Percentiles rank a stretch among this genome's conserved stretches.
phyloP scores from a whole-genome alignment of 1,140 invertebrate genomes.

The Heliconius eleuchia region DNA sequence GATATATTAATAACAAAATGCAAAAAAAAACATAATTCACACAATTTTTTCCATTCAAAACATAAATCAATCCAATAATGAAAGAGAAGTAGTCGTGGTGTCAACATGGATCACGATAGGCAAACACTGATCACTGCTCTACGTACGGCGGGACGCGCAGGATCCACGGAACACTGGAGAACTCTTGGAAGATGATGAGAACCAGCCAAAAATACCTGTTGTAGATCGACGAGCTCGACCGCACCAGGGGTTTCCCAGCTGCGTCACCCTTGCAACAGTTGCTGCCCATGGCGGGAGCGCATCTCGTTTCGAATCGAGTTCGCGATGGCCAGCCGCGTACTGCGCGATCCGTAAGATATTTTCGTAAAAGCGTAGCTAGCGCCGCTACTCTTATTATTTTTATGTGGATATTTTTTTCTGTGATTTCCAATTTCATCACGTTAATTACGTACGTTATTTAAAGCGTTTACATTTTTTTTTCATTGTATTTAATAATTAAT shows the following conservation, averaged over 20 bases:
- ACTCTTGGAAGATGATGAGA: conserved; percentile 58
- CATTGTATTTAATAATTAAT: not conserved
- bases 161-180: conserved; percentile 58
- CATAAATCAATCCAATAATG: not conserved
- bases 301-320: conserved; percentile 66
- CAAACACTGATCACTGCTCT: conserved; percentile 44
- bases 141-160: conserved; percentile 54
- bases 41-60: not conserved
- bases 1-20: conserved; percentile 2
- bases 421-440: not conserved
- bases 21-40: not conserved
- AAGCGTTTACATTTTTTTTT: not conserved
- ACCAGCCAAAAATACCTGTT: conserved; percentile 71
- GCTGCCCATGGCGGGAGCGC: conserved; percentile 73
- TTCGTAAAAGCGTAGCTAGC: conserved; percentile 61
- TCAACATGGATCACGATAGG: conserved; percentile 11
- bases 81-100: not conserved
- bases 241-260: conserved; percentile 59
- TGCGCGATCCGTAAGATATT: conserved; percentile 61
- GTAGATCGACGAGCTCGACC: conserved; percentile 69
- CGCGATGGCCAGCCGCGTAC: conserved; percentile 63
- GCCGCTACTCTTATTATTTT: conserved; percentile 44
- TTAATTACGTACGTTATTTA: not conserved
- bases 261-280: conserved; percentile 77
- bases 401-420: conserved; percentile 41